Conservation (phyloP, 2,113 vertebrate genomes). For the Erythrocercus mccallii region DNA sequence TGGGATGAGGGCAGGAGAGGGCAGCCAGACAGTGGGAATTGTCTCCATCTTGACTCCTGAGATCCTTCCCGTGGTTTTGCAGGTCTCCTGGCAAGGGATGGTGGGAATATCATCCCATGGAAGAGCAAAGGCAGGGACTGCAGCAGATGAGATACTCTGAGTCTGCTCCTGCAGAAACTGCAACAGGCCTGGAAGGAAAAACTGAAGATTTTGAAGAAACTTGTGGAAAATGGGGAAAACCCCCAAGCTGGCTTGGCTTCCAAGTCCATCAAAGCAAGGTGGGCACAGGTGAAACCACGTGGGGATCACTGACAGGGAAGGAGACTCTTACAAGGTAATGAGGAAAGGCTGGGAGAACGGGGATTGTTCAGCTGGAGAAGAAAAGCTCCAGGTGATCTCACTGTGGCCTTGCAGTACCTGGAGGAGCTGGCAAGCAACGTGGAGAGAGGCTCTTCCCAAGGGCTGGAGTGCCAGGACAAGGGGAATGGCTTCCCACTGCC, state of each 20-base stretch:
- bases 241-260: background rate
- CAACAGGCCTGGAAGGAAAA: background rate
- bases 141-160: background rate
- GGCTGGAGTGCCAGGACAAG: background rate
- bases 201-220: background rate
- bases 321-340: background rate
- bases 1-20: background rate
- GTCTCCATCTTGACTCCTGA: background rate
- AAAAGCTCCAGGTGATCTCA: background rate
- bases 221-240: background rate
- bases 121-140: background rate
- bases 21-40: background rate
- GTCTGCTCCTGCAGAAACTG: background rate
- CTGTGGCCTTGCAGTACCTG: background rate
- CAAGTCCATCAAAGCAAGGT: background rate
- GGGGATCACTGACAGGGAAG: background rate
- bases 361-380: background rate
- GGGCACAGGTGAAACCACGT: background rate
- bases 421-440: rapidly evolving
- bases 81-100: background rate
- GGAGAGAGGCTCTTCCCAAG: background rate
- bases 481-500: background rate
- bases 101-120: background rate
- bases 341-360: background rate
- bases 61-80: rapidly evolving